Evolutionary conservation across 1,140 invertebrate genomes (phyloP), one percentile per base, ranked within the genome.

Genomic region (Drosophila repleta): DNA sequence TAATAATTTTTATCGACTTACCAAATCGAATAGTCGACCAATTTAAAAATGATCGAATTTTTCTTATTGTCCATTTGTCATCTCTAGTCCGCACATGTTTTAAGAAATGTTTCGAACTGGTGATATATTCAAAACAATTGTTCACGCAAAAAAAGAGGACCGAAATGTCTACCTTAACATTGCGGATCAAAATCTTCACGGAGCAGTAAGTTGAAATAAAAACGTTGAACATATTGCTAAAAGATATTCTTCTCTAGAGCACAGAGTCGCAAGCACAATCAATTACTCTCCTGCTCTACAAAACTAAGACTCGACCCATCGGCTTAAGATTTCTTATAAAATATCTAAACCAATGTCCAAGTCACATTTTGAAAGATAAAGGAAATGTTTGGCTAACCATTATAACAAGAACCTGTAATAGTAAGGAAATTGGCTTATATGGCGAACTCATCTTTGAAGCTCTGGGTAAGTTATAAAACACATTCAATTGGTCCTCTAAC

Each of bases 291-390:
- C 11, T 60, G 3, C 49, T 79, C 10, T 48, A 21, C 11, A 43
- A 66, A 45, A 52, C 39, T 5, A 80, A 71, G 48, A 49, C 37
- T 24, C 55, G 77, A 37, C 17, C 49, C 2, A 20, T 79, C 51
- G 77, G 77, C 32, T 58, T 76, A 8, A 65, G 77, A 0, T 69
- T 79, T 1, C 52, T 79, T 10, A 62, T 80, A 8, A 63, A 69
- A 58, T 80, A 75, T 35, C 55, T 79, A 1, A 58, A 45, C 4
- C 46, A 76, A 21, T 58, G 15, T n/a, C 5, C 41, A 18, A 10
- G 49, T 2, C 32, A 52, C 37, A 48, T 58, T 45, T 15, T 21
- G 11, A 56, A 75, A 15, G 41, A 55, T 15, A 75, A 61, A n/a
- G 65, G 29, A 1, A 60, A 46, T 6, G 11, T 21, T 7, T 80